A percentile compares a stretch with the other conserved stretches of the same genome.
phyloP scores from a whole-genome alignment of 2,113 vertebrate species.

The Monarcha castaneiventris region DNA sequence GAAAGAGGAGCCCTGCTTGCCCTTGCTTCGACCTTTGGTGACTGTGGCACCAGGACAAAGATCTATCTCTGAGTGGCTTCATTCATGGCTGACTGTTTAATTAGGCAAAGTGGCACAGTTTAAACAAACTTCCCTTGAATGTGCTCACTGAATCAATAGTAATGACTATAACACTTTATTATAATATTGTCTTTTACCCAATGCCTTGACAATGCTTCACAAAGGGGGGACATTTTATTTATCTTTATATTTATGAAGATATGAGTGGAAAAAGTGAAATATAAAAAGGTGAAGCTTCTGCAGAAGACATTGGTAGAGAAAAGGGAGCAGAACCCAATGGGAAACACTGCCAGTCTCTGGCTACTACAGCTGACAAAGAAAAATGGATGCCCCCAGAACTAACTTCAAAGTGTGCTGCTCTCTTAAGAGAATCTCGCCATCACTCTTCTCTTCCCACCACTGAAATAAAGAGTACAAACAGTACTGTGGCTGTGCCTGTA shows the following conservation, averaged over 20 bases:
- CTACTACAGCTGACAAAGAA: background rate
- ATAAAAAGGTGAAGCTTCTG: background rate
- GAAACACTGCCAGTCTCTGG: background rate
- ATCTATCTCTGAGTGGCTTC: background rate
- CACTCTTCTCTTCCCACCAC: background rate
- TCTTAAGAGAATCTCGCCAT: background rate
- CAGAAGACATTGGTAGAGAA: background rate
- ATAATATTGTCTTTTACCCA: background rate
- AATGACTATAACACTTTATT: background rate
- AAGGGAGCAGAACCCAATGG: background rate
- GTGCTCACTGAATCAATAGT: background rate
- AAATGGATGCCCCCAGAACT: background rate
- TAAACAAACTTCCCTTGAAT: background rate
- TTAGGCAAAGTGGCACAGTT: background rate
- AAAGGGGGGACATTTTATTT: background rate
- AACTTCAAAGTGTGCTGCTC: background rate
- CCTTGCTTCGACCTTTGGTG: background rate
- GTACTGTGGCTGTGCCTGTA: background rate
- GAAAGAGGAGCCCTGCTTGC: background rate
- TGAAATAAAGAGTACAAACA: background rate
- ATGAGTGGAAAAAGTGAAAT: background rate
- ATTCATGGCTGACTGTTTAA: conserved; percentile 5
- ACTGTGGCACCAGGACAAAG: background rate
- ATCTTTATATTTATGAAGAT: background rate
- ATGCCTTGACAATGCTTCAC: background rate